phyloP scores from a whole-genome alignment of 2,797 vertebrate genomes.

The Trachurus trachurus region DNA sequence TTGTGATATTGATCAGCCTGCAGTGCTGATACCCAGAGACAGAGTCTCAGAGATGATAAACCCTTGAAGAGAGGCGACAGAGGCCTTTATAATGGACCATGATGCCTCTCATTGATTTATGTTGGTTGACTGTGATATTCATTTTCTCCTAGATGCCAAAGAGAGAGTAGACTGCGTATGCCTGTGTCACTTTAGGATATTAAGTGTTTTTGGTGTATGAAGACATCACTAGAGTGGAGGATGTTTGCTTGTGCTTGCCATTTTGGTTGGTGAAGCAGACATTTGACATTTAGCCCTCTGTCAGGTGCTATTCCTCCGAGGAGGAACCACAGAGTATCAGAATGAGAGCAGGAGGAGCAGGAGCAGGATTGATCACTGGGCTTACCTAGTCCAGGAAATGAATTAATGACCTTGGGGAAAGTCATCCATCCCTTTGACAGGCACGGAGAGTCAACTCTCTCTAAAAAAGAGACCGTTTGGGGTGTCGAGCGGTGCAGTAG shows the following conservation, averaged over 20 bases:
- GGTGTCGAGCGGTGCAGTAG: too few species aligned
- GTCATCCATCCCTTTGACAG: slow-evolving; percentile 55
- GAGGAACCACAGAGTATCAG: slow-evolving; percentile 12
- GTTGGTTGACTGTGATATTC: slow-evolving; percentile 33
- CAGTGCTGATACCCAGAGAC: slow-evolving; percentile 20
- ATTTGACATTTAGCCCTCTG: slow-evolving; percentile 23
- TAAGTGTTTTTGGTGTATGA: slow-evolving; percentile 4
- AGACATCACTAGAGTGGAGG: not conserved
- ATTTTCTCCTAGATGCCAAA: slow-evolving; percentile 5
- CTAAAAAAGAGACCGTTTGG: not conserved
- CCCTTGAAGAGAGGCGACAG: slow-evolving; percentile 22
- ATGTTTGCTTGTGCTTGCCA: slow-evolving; percentile 51
- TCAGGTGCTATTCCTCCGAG: not conserved
- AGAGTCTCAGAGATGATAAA: slow-evolving; percentile 29
- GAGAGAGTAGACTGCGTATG: slow-evolving; percentile 7
- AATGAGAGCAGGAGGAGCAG: slow-evolving; percentile 60
- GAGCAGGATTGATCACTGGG: slow-evolving; percentile 70
- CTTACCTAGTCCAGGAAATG: slow-evolving; percentile 59
- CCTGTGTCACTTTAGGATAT: not conserved
- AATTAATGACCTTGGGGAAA: slow-evolving; percentile 71
- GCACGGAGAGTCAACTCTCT: slow-evolving; percentile 20
- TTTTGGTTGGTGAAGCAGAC: slow-evolving; percentile 2
- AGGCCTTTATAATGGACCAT: slow-evolving; percentile 25
- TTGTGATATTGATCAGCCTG: slow-evolving; percentile 52
- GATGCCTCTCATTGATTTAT: slow-evolving; percentile 54